Conservation (phyloP, 2,888 invertebrate genomes). For the Tinea pellionella region DNA sequence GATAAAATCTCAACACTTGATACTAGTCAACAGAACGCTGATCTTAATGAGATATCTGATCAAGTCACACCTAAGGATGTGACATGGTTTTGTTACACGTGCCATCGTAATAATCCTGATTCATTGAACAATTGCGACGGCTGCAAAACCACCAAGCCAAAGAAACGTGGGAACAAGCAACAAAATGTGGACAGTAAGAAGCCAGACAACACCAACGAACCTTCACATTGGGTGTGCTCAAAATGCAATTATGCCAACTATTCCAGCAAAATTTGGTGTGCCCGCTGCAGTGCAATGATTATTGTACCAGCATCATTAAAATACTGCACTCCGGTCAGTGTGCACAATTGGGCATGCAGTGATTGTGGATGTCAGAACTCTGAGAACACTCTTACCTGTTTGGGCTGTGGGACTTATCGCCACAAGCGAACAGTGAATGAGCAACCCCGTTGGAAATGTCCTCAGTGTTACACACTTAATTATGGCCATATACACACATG, state of each 20-base stretch:
- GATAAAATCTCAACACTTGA: too few species aligned
- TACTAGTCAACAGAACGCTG: too few species aligned
- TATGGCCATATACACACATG: background rate
- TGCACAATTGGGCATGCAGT: background rate
- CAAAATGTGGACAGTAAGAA: background rate
- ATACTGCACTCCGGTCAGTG: background rate
- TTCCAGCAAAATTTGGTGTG: background rate
- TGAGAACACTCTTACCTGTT: background rate
- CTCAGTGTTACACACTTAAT: background rate
- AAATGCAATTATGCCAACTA: background rate
- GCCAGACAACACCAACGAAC: background rate
- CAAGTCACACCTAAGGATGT: too few species aligned
- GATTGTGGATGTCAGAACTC: background rate
- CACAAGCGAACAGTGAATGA: background rate
- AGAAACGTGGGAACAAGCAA: background rate
- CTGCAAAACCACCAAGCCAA: background rate
- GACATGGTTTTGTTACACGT: background rate
- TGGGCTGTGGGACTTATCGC: background rate
- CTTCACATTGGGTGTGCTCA: background rate
- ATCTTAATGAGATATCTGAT: too few species aligned
- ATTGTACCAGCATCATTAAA: background rate
- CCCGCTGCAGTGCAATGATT: background rate
- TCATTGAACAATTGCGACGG: background rate
- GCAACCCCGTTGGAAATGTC: background rate
- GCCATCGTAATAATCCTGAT: background rate